Base-by-base conservation (phyloP, 2,888 invertebrate genomes). In the Epinotia bilunana region DNA sequence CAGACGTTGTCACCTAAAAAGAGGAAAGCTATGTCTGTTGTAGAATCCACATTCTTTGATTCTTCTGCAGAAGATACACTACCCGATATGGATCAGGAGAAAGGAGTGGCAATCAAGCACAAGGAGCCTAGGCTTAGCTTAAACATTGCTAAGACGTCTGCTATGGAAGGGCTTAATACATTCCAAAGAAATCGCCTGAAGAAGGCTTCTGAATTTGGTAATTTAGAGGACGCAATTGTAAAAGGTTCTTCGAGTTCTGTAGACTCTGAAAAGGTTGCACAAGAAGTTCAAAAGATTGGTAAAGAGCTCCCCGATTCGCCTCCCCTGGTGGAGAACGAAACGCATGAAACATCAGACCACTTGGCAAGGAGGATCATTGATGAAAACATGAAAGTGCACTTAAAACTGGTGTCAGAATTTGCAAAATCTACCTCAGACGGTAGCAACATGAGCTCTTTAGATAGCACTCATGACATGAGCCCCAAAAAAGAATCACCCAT, bases 141-240 rank as follows among this genome's bases (percentile, higher is more conserved):
- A 55, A 94, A 94, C 78, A 92, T 94, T 75, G 88, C 91, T 53
- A 94, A 94, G 81, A 84, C 91, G 18, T 89, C 95, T 9, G 95
- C 95, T 49, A 90, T 96, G 78, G 96, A 96, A 84, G 96, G 96
- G 11, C 90, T 96, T 62, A 96, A 95, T 73, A 95, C 96, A 6
- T 96, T 96, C 85, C 96, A 96, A 81, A 93, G 95, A 79, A 95
- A 95, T 78, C 94, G 96, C 67, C 86, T 97, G 73, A 97, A 97
- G 86, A 97, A 97, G 83, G 96, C 95, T 0, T 96, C 96, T 5
- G 96, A 97, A 82, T 97, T 97, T 95, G 97, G 96, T 3, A 97
- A 96, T 78, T 91, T 97, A 79, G 96, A 97, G 87, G 97, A 97
- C 81, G 97, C 96, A n/a, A 95, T 96, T 39, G 95, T 96, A 77